phyloP scores from a whole-genome alignment of 2,797 vertebrate genomes.

The Anguilla anguilla region DNA sequence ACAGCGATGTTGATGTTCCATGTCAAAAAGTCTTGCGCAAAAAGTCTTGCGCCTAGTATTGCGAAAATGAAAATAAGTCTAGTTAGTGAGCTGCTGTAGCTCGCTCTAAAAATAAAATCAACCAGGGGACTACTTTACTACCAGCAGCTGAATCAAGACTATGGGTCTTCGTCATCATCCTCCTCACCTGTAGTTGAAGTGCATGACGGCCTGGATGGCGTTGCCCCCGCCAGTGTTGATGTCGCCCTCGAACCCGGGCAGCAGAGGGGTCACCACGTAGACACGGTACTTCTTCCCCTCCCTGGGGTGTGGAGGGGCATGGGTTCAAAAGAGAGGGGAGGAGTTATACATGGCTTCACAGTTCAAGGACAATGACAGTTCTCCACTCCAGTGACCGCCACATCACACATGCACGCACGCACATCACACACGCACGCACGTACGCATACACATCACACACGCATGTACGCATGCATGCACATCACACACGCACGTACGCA shows the following conservation, averaged over 20 bases:
- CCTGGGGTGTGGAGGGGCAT: constrained; percentile 59
- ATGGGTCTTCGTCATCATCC: background rate
- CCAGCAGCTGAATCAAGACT: too few species aligned
- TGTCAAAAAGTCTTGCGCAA: background rate
- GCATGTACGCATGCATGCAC: too few species aligned
- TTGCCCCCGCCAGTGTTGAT: constrained; percentile 92
- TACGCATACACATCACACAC: background rate
- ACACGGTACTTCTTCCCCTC: constrained; percentile 83
- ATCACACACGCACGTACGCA: background rate
- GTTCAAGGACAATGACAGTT: background rate
- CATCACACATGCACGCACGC: constrained; percentile 16
- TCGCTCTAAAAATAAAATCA: background rate
- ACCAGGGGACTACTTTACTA: background rate
- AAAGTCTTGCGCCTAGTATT: background rate
- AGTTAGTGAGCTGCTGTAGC: background rate
- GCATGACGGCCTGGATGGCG: constrained; percentile 94
- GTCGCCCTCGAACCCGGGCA: constrained; percentile 94
- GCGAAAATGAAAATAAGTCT: background rate
- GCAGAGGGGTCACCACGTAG: constrained; percentile 89
- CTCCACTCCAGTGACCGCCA: background rate
- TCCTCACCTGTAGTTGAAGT: constrained; percentile 95
- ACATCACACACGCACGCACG: constrained; percentile 5
- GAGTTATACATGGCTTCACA: background rate
- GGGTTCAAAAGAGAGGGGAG: too few species aligned
- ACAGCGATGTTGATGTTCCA: background rate